Conservation (phyloP, 2,888 invertebrate genomes). For the Dioctria linearis region DNA sequence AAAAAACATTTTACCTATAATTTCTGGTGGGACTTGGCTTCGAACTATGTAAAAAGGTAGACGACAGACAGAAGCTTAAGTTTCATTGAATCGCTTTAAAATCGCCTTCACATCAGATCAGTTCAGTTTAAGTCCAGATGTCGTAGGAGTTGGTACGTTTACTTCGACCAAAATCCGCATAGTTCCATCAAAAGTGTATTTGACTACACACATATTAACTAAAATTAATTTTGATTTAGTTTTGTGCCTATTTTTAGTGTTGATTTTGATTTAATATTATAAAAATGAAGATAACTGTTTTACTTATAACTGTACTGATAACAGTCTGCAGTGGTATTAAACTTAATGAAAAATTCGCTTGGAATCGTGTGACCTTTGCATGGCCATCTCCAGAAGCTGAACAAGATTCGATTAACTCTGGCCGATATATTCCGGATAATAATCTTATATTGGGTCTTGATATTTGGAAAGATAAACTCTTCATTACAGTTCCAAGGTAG, state of each 20-base stretch:
- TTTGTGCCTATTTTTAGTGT: neutral
- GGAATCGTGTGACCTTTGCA: conserved; percentile 79
- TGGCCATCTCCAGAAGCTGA: conserved; percentile 77
- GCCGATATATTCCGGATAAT: conserved; percentile 76
- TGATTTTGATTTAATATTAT: no score
- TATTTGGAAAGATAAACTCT: conserved; percentile 80
- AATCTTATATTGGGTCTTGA: conserved; percentile 82
- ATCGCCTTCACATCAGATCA: neutral
- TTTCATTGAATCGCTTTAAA: conserved; percentile 28
- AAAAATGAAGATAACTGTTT: conserved; percentile 5
- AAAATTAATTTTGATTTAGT: neutral
- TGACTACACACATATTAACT: no score
- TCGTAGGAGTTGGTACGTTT: conserved; percentile 5
- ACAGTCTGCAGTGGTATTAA: conserved; percentile 65
- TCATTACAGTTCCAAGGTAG: conserved; percentile 79
- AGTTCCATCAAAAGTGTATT: neutral
- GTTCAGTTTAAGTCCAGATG: conserved; percentile 17
- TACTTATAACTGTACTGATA: conserved; percentile 17
- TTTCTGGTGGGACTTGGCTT: conserved; percentile 21
- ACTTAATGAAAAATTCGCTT: conserved; percentile 77
- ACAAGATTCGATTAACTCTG: conserved; percentile 75
- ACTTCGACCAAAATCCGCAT: neutral
- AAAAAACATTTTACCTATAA: no score
- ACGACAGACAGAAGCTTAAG: conserved; percentile 9
- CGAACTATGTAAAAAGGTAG: no score